Base-by-base conservation (phyloP, 2,797 vertebrate genomes). In the Cyclura pinguis region DNA sequence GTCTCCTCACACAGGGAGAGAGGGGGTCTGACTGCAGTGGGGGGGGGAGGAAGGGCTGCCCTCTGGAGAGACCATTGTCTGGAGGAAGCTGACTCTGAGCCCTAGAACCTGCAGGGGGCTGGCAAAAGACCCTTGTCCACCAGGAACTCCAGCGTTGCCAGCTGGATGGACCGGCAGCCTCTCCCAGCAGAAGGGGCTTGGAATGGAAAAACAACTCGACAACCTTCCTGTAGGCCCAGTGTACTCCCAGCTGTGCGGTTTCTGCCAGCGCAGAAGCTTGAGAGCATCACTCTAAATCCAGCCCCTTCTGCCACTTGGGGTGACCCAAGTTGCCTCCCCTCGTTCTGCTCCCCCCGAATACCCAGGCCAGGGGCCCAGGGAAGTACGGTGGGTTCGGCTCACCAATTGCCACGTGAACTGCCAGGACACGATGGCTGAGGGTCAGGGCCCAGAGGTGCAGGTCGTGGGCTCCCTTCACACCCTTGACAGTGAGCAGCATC, bases 401-500 rank as follows among this genome's bases (percentile, higher is more conserved):
- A 99, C 99, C 99, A 0, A 98, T 96, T 0, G 98, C 98, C 95
- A 99, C 94, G 47, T 99, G 99, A 35, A 97, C 99, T 0, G 98
- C 98, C 81, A 98, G 95, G 32, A 98, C 95, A 0, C 97, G 95
- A 94, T 99, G 98, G 2, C 98, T 98, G 88, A 97, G 94, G 0
- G 98, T 99, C 95, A 99, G 97, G 3, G 98, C 98, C 99, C 99
- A 99, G 8, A 99, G 97, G 59, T 98, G 98, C 92, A 99, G 97
- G 55, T 97, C 96, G 3, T 99, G 99, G 90, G 97, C 93, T 0
- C 98, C 97, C 93, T 96, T 98, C 95, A 99, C 98, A 0, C 98
- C 98, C 1, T 97, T 96, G 92, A 98, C 96, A 0, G 98, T 98
- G 93, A 99, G 96, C 93, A 99, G 96, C 35, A 96, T 96, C 72